phyloP scores from a whole-genome alignment of 2,888 invertebrate genomes.

The Hirtodrosophila duncani region DNA sequence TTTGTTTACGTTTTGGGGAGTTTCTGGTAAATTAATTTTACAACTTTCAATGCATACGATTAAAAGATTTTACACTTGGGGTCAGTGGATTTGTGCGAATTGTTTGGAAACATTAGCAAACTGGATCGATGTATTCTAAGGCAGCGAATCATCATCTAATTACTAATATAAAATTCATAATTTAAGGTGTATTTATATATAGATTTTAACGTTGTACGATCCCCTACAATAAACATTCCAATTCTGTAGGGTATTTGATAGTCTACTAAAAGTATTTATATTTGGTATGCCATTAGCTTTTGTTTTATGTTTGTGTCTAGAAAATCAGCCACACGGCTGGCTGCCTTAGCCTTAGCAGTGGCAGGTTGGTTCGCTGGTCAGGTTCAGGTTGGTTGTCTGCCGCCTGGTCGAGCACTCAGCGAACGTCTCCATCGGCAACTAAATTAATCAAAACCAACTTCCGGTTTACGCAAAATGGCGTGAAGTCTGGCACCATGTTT shows the following conservation, averaged over 20 bases:
- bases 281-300: conserved; percentile 22
- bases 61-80: not conserved
- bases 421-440: conserved; percentile 64
- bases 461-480: conserved; percentile 72
- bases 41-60: conserved; percentile 29
- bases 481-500: conserved; percentile 56
- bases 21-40: conserved; percentile 71
- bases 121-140: too few relatives aligned
- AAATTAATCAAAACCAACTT: conserved; percentile 74
- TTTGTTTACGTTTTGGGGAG: conserved; percentile 37
- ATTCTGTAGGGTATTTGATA: conserved; percentile 26
- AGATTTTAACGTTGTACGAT: not conserved
- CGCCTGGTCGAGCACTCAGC: conserved; percentile 27
- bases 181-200: not conserved
- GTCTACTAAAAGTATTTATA: conserved; percentile 7
- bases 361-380: too few relatives aligned
- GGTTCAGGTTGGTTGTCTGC: not conserved
- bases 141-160: not conserved
- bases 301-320: conserved; percentile 54
- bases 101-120: too few relatives aligned
- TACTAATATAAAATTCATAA: not conserved
- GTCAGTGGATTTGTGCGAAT: conserved; percentile 4
- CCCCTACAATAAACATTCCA: too few relatives aligned
- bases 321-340: conserved; percentile 36
- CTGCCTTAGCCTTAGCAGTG: conserved; percentile 1